A percentile compares a stretch with the other conserved stretches of the same genome.
Conservation (phyloP, 2,888 invertebrate genomes). For the Psylliodes chrysocephalus region DNA sequence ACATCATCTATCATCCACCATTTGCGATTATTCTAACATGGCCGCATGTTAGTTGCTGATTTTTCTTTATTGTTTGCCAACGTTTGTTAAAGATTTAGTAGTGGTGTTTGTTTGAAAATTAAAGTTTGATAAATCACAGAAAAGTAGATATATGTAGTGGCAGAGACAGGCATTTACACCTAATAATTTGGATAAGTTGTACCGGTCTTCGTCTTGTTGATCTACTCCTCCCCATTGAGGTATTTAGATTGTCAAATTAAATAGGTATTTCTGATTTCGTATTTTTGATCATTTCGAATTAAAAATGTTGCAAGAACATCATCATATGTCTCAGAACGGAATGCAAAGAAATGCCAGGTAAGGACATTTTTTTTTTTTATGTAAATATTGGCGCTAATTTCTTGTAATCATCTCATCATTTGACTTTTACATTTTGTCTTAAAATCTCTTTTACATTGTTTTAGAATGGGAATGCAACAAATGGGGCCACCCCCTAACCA, state of each 20-base stretch:
- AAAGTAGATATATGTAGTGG: constrained; percentile 24
- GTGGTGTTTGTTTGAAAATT: constrained; percentile 65
- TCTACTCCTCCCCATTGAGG: constrained; percentile 51
- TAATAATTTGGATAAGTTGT: constrained; percentile 36
- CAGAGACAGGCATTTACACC: constrained; percentile 33
- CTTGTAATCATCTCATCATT: background rate
- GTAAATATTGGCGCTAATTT: constrained; percentile 28
- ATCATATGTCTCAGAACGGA: constrained; percentile 74
- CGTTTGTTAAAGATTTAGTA: constrained; percentile 65
- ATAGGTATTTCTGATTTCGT: constrained; percentile 35
- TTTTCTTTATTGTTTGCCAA: constrained; percentile 87
- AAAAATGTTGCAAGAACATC: constrained; percentile 69
- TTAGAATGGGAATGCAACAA: constrained; percentile 62
- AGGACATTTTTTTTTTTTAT: constrained; percentile 40
- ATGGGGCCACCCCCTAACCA: constrained; percentile 62
- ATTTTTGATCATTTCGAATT: constrained; percentile 44
- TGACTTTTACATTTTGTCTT: constrained; percentile 1
- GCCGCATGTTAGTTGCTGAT: constrained; percentile 84
- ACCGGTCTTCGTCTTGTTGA: constrained; percentile 50
- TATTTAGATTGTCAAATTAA: constrained; percentile 37
- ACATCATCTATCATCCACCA: constrained; percentile 42
- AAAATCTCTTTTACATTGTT: constrained; percentile 28
- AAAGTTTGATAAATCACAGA: constrained; percentile 35
- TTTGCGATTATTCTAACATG: constrained; percentile 72
- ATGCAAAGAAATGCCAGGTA: constrained; percentile 72